Base-by-base conservation (phyloP, 2,113 vertebrate species). In the Trogon surrucura region DNA sequence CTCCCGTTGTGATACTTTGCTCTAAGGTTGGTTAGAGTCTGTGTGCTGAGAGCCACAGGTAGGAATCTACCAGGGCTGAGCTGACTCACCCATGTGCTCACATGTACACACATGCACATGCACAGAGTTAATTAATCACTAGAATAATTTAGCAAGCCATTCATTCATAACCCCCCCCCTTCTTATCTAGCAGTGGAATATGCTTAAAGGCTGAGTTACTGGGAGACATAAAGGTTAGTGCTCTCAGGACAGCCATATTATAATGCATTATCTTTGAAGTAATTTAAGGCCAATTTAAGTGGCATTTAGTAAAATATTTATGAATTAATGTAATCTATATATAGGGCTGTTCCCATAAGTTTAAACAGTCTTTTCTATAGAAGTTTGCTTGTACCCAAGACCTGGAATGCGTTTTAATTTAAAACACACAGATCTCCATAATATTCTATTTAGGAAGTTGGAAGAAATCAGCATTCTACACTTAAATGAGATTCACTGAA, bases 291-390 rank as follows among this genome's bases (percentile, higher is more conserved):
- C 96, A 97, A 98, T 98, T 98, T 98, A 97, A 98, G 96, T 97
- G 96, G 97, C 98, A 98, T 98, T 98, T 98, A 98, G 97, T 97
- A 97, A 98, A 98, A 98, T 98, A 98, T 98, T 98, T 98, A 98
- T 98, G 97, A 98, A 98, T 98, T 98, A 98, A 98, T 97, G 96
- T 97, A 97, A 98, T 98, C 96, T 97, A 98, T 98, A 98, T 97
- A 98, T 97, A 97, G 85, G 96, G 72, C 84, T 90, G 67, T 98
- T 96, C 97, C 97, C 51, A 87, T 91, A 96, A 97, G 94, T 96
- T 98, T 97, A 94, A 97, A 92, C 79, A 94, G 93, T 80, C 93
- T 97, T 97, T 96, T 96, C 94, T 93, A 80, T 90, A 41, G 29
- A 96, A 95, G 85, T 83, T 85, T 95, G 78, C 96, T 97, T 97